phyloP scores from a whole-genome alignment of 2,113 vertebrate genomes.

The Alces alces region DNA sequence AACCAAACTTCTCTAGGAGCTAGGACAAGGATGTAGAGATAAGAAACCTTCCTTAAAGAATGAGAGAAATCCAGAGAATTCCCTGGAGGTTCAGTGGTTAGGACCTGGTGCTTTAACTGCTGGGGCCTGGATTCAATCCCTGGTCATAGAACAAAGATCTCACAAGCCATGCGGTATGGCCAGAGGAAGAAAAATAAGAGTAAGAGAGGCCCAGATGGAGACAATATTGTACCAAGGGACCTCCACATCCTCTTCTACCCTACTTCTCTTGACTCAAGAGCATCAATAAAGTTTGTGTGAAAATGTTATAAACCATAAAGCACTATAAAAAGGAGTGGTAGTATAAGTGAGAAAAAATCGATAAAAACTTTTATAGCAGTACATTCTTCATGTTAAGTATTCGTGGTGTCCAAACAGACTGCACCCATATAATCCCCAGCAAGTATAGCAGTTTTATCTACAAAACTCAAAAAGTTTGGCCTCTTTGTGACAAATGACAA shows the following conservation, averaged over 20 bases:
- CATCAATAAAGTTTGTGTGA: not conserved
- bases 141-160: not conserved
- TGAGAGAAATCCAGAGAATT: not conserved
- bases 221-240: too few relatives aligned
- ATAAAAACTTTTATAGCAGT: not conserved
- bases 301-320: not conserved
- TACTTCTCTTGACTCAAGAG: not conserved
- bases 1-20: not conserved
- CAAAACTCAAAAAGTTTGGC: not conserved
- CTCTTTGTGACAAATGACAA: not conserved
- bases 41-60: not conserved
- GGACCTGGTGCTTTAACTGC: not conserved
- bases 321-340: not conserved
- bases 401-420: not conserved
- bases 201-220: not conserved
- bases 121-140: not conserved
- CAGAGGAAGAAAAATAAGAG: not conserved
- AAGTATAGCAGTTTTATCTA: rapidly evolving
- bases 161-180: rapidly evolving
- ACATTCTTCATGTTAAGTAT: not conserved
- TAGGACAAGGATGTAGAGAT: not conserved
- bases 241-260: not conserved
- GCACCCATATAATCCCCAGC: not conserved
- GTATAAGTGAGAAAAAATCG: not conserved
- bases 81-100: not conserved